Conservation (phyloP, 2,113 vertebrate genomes). For the Sturnira hondurensis region DNA sequence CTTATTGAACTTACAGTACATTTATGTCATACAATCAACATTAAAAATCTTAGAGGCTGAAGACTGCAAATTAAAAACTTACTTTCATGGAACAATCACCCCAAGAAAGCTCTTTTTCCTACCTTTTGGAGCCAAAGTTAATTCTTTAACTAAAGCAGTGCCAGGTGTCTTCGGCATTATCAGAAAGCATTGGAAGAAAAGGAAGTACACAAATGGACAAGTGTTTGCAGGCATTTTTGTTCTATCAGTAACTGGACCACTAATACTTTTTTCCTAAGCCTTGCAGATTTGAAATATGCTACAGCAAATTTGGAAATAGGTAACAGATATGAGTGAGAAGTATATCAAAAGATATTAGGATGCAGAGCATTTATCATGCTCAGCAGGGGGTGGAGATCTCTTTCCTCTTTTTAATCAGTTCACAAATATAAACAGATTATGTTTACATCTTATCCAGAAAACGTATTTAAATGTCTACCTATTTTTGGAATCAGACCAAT, state of each 20-base stretch:
- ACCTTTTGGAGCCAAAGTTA: neutral
- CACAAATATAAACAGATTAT: neutral
- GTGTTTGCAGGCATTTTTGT: neutral
- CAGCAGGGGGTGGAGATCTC: neutral
- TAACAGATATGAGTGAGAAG: neutral
- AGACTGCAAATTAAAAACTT: neutral
- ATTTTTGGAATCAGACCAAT: neutral
- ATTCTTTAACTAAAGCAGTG: neutral
- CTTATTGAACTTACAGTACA: neutral
- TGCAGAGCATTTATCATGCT: neutral
- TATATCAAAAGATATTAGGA: neutral
- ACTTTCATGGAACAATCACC: neutral
- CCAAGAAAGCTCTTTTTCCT: neutral
- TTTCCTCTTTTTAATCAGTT: neutral
- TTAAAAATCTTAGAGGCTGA: neutral
- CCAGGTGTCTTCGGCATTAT: conserved; percentile 2
- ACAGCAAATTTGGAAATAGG: neutral
- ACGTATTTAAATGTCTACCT: neutral
- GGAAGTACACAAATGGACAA: neutral
- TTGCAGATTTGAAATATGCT: neutral
- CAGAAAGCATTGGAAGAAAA: neutral
- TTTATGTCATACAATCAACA: neutral
- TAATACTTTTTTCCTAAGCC: neutral
- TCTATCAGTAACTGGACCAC: neutral
- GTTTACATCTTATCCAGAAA: neutral